Evolutionary conservation across 2,113 vertebrate genomes (phyloP), one percentile per base, ranked within the genome.

Genomic region (Lathamus discolor): DNA sequence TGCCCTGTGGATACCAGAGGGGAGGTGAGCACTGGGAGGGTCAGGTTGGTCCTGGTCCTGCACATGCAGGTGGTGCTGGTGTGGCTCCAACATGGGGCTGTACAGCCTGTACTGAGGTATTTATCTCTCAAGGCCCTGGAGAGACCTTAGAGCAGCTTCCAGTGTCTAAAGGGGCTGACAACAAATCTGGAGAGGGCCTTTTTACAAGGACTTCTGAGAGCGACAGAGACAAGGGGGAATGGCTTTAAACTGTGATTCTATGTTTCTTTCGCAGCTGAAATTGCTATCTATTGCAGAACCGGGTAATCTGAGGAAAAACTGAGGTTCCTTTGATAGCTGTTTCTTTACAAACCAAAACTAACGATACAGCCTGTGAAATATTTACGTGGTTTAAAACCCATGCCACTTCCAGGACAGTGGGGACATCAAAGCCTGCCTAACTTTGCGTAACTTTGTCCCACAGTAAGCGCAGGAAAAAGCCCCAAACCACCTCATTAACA

Each of bases 1-100:
- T 2, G 57, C 74, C 19, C 63, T 78, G 2, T 91, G 96, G 48
- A 83, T 73, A 4, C 69, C 94, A 7, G 88, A 84, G 39, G 90
- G 96, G 70, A 96, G 94, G 98, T 98, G 87, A 98, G 97, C 59
- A 5, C 39, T 2, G 54, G 37, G 52, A 2, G 35, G 11, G 10
- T 4, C 22, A 7, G 33, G 33, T 16, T 59, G 57, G 57, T 59
- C 55, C 55, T 23, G 33, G 13, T 59, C 22, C 33, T 59, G 57
- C 57, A 59, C 33, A 24, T 59, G 57, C 57, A 35, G 33, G 57
- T 35, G 57, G 9, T 16, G 57, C 57, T 59, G 22, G 33, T 35
- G 22, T 35, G 57, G 57, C 57, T 7, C 57, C 33, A 2, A 24
- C 57, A 35, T 3, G 22, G 22, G 57, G 57, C 33, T 59, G 57